Conservation (phyloP, 2,797 vertebrate genomes). For the Hirundo rustica region DNA sequence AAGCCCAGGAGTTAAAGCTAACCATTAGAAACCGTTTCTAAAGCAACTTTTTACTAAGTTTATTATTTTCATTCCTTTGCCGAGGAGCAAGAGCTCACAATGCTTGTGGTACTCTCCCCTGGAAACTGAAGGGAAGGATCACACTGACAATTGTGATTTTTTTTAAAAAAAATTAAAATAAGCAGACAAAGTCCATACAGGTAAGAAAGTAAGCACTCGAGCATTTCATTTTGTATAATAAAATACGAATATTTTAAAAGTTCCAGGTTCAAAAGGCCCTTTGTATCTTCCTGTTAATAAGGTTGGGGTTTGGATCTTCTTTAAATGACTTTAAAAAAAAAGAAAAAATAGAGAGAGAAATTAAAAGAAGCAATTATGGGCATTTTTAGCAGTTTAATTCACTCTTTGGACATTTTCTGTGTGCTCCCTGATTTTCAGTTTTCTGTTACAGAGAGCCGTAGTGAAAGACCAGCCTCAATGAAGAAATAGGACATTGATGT, state of each 20-base stretch:
- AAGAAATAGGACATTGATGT: background rate
- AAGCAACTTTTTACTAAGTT: background rate
- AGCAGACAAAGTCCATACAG: background rate
- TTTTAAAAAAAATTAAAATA: background rate
- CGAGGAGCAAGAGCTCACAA: background rate
- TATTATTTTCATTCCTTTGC: background rate
- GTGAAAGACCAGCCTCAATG: background rate
- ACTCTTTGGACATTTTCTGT: background rate
- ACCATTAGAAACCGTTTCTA: background rate
- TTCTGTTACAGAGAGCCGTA: background rate
- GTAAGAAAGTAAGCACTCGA: background rate
- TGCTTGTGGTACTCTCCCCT: too few relatives aligned
- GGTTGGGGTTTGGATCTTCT: background rate
- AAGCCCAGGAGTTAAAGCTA: background rate
- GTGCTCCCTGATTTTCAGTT: background rate
- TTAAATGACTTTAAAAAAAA: background rate
- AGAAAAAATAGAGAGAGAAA: background rate
- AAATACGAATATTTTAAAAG: background rate
- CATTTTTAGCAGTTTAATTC: background rate
- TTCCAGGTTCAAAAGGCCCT: background rate
- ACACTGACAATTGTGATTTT: background rate
- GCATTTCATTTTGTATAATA: fast-evolving
- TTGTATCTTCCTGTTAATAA: background rate
- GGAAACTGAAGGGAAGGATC: background rate
- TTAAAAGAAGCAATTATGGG: background rate